A percentile compares a stretch with the other conserved stretches of the same genome.
Conservation (phyloP, 2,888 invertebrate genomes). For the Tolmerus cingulatus region DNA sequence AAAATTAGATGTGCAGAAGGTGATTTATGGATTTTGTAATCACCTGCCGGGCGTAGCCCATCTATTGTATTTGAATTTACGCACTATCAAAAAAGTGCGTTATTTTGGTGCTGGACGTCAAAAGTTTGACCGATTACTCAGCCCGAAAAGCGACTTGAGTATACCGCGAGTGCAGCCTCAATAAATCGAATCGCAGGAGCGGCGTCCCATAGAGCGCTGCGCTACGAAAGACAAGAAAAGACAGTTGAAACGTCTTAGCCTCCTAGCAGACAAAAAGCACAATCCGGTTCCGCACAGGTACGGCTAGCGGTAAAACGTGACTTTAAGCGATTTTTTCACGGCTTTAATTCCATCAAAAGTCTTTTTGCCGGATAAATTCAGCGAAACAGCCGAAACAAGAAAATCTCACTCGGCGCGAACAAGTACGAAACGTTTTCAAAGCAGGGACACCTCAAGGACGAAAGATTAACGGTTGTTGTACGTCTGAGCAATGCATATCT, state of each 20-base stretch:
- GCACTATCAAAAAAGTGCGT: background rate
- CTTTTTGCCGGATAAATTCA: background rate
- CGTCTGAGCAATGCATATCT: background rate
- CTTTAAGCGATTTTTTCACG: background rate
- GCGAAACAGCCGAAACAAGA: background rate
- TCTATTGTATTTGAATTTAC: background rate
- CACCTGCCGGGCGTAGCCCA: background rate
- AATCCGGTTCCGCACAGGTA: background rate
- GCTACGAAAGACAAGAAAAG: background rate
- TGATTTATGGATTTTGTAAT: background rate
- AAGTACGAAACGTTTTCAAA: conserved; percentile 28
- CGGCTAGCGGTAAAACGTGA: background rate
- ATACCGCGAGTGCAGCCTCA: background rate
- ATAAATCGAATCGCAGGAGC: background rate
- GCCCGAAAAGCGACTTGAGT: background rate
- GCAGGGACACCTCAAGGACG: conserved; percentile 46
- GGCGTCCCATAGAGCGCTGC: background rate
- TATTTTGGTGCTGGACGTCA: background rate
- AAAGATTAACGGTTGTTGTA: conserved; percentile 45
- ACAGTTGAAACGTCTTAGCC: background rate
- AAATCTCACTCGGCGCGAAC: conserved; percentile 9
- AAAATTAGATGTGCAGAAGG: background rate
- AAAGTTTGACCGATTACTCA: background rate
- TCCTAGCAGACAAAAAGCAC: background rate
- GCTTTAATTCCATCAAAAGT: background rate